Conservation (phyloP, 2,797 vertebrate species). For the Macroramphosus scolopax region DNA sequence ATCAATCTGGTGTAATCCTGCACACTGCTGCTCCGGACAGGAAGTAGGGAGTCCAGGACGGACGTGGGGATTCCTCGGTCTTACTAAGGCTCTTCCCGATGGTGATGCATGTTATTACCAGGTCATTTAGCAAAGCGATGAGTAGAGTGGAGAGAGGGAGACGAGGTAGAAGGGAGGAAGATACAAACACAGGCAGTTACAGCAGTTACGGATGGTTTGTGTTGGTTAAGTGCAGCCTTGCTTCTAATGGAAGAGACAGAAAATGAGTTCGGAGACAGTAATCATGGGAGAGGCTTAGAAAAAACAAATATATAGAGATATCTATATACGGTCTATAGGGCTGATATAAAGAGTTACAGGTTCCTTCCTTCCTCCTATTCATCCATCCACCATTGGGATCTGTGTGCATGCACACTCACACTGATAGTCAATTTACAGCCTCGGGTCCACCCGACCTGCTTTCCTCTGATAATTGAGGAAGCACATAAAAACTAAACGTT, state of each 20-base stretch:
- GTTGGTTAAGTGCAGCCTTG: conserved; percentile 36
- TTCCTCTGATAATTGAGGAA: conserved; percentile 37
- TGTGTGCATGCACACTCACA: conserved; percentile 16
- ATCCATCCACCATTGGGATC: neutral
- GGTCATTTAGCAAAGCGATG: conserved; percentile 18
- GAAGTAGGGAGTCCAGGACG: no score
- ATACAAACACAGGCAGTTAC: conserved; percentile 44
- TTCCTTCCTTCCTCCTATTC: neutral
- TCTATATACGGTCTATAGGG: neutral
- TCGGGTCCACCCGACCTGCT: conserved; percentile 53
- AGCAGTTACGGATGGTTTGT: conserved; percentile 20
- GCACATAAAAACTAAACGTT: conserved; percentile 3
- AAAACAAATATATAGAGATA: conserved; percentile 35
- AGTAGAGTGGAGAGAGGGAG: neutral
- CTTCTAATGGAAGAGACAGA: conserved; percentile 35
- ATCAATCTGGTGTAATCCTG: no score
- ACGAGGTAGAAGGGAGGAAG: conserved; percentile 9
- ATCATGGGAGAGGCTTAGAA: conserved; percentile 23
- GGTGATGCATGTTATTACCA: conserved; percentile 22
- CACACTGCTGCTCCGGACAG: no score
- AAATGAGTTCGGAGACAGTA: conserved; percentile 30
- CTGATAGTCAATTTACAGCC: conserved; percentile 40
- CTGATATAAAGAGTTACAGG: neutral
- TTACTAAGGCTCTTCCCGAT: neutral
- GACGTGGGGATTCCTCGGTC: no score